These are phyloP conservation scores for Cyphomyrmex costatus DNA, from an alignment of 1,140 invertebrate genomes.

Conservation along the genomic window DNA sequence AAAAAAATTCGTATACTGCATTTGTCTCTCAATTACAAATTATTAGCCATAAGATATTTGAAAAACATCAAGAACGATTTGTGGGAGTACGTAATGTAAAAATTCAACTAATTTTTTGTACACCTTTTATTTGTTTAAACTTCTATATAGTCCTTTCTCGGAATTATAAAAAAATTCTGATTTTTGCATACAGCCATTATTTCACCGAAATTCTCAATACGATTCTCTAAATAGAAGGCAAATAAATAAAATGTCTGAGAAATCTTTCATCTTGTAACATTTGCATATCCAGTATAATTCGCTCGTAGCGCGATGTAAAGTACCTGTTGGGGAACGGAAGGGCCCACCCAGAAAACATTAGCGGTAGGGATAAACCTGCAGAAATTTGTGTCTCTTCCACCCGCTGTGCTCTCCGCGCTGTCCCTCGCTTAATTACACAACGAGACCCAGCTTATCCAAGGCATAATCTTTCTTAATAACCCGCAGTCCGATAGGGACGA, in stretches of 20 bases:
- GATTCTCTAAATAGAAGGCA: background rate
- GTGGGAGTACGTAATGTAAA: background rate
- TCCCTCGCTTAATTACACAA: conserved; percentile 82
- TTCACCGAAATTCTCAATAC: background rate
- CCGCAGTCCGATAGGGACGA: conserved; percentile 23
- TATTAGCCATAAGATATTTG: background rate
- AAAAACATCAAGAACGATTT: background rate
- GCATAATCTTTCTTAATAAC: conserved; percentile 71
- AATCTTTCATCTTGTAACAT: conserved; percentile 49
- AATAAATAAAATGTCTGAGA: background rate
- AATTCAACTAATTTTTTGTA: background rate
- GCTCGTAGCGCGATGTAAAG: background rate
- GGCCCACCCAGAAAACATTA: conserved; percentile 66
- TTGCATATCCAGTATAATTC: conserved; percentile 34
- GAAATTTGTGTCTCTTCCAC: conserved; percentile 75
- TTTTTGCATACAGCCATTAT: background rate
- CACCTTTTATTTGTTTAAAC: background rate
- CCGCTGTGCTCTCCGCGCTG: conserved; percentile 64
- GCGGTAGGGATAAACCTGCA: conserved; percentile 69
- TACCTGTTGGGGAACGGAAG: conserved; percentile 54
- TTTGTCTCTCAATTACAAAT: background rate
- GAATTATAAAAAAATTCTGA: background rate
- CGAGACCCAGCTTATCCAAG: conserved; percentile 77
- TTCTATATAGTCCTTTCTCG: background rate
- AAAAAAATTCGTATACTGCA: background rate